Conservation (phyloP, 2,113 vertebrate genomes). For the Eulemur rufifrons region DNA sequence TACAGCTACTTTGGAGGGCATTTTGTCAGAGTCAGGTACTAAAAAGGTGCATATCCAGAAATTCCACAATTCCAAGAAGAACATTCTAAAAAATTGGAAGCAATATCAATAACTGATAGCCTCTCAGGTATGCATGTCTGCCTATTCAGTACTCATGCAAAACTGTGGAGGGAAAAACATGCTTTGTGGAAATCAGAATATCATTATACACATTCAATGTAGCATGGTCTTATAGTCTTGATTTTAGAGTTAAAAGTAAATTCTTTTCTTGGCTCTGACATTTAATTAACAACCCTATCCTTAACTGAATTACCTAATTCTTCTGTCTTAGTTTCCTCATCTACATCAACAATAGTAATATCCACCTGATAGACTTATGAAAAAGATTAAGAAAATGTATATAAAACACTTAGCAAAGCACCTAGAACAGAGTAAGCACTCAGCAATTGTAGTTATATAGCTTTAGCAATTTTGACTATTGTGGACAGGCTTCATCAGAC, state of each 20-base stretch:
- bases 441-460: background rate
- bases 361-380: background rate
- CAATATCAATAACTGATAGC: background rate
- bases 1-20: background rate
- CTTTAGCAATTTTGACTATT: too few relatives aligned
- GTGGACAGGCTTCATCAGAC: background rate
- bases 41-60: background rate
- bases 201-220: too few relatives aligned
- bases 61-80: background rate
- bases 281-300: background rate
- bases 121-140: background rate
- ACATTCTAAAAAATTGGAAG: background rate
- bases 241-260: background rate
- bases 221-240: background rate
- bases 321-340: background rate
- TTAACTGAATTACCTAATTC: background rate
- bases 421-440: background rate
- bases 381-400: background rate
- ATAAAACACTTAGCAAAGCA: background rate
- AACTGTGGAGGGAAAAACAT: background rate
- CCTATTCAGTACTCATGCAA: background rate
- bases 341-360: background rate
- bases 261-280: background rate
- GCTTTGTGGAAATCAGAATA: background rate
- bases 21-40: background rate